phyloP scores from a whole-genome alignment of 2,113 vertebrate genomes.

The Spea multiplicata region DNA sequence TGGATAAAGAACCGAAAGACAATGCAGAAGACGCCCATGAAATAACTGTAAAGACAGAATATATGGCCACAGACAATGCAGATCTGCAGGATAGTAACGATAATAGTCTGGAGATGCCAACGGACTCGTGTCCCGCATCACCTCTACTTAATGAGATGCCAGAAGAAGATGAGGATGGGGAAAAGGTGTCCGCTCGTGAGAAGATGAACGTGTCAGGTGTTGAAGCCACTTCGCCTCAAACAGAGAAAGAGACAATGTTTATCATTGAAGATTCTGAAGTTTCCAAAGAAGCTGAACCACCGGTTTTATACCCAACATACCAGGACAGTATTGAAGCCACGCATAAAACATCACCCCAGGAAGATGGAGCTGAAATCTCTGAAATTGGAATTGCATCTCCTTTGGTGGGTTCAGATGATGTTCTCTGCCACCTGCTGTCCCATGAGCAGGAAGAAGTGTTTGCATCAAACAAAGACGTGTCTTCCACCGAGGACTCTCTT shows the following conservation, averaged over 20 bases:
- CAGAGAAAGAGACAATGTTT: slow-evolving; percentile 5
- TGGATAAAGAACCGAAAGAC: slow-evolving; percentile 53
- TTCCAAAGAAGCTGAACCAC: slow-evolving; percentile 26
- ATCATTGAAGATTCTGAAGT: slow-evolving; percentile 40
- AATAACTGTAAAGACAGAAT: slow-evolving; percentile 67
- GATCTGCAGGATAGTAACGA: slow-evolving; percentile 61
- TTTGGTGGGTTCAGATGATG: rapidly evolving
- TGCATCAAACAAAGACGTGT: not conserved
- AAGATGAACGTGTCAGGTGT: slow-evolving; percentile 45
- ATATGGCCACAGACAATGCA: slow-evolving; percentile 66
- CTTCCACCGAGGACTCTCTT: not conserved
- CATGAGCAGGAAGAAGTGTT: slow-evolving; percentile 38
- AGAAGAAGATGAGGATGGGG: not conserved
- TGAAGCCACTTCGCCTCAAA: slow-evolving; percentile 48
- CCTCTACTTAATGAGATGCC: slow-evolving; percentile 56
- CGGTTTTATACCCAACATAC: not conserved
- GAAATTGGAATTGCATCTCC: not conserved
- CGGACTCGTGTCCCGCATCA: slow-evolving; percentile 55
- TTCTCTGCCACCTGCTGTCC: slow-evolving; percentile 46
- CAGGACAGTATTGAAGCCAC: rapidly evolving
- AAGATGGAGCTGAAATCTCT: not conserved
- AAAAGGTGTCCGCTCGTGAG: not conserved
- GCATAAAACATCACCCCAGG: slow-evolving; percentile 11
- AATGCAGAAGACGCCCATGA: slow-evolving; percentile 51
- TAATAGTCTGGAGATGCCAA: slow-evolving; percentile 59